Base-by-base conservation (phyloP, 2,888 invertebrate genomes). In the Cantharis flavilabris region DNA sequence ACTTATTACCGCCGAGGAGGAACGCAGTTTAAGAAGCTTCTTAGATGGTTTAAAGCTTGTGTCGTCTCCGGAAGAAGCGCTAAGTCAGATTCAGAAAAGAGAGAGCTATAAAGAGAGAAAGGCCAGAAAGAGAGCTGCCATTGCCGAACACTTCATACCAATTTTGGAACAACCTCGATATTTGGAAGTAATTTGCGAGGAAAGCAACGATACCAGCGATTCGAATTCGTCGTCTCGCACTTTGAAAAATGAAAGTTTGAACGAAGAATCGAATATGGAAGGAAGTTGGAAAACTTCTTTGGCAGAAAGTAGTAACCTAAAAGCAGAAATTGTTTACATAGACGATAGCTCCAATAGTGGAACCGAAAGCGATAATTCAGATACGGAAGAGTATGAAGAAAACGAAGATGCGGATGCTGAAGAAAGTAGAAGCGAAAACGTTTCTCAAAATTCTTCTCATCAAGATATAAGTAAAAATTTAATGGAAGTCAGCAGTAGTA, bases 101-200 rank as follows among this genome's bases (percentile, higher is more conserved):
- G 83, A 86, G 75, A 79, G 78, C 65, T 84, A 87, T 72, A 89
- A 90, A 81, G 82, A 87, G 23, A 86, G 89, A 70, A 90, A 90
- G 75, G 88, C 88, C 11, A 90, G 90, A 80, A 92, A 91, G 81
- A 90, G 91, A 3, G 90, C 89, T 9, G 90, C 90, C 26, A 83
- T 92, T 26, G 91, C 91, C 81, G 88, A 90, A 73, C 91, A 92
- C 83, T 91, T 91, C 80, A 87, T 91, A 74, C 90, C 92, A 0
- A 91, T 90, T 69, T 88, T 89, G 77, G 88, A 92, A 9, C 92
- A 92, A 83, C 92, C 93, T 11, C 90, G 94, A 85, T 93, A 91
- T 81, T 89, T 95, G 84, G 95, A 94, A 84, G 94, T 94, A 7
- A 95, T 95, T 81, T 92, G 93, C 83, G 95, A 95, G 87, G 95